Base-by-base conservation (phyloP, 2,888 invertebrate genomes). In the Sphinx pinastri region DNA sequence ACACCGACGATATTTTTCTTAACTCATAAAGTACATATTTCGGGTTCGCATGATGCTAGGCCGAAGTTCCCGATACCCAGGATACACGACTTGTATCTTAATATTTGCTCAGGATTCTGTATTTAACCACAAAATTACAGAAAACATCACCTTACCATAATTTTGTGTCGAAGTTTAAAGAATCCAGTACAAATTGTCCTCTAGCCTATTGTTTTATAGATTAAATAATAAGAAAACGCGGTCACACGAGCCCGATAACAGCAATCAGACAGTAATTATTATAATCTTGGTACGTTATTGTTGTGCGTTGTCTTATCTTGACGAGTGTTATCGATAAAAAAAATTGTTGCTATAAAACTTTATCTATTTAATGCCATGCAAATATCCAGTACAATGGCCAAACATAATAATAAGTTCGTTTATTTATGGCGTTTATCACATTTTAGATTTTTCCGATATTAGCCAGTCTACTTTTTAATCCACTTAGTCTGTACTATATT, bases 251-350 rank as follows among this genome's bases (percentile, higher is more conserved):
- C 67, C 52, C 12, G 58, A 25, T 70, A 71, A 63, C 70, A 71
- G 55, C 10, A 68, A 68, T 59, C 70, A 75, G 72, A 74, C 57
- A 63, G 55, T 57, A 67, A 71, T 55, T 73, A 73, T 73, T 76
- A 58, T 73, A 75, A 79, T 79, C 75, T 67, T 11, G 19, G 19
- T 55, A 1, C 52, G 11, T 75, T 57, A 76, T 75, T 74, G 71
- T 75, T 73, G 75, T 73, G 71, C 71, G 71, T 73, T 70, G 70
- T 72, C 73, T 78, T 78, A 78, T 79, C 80, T 68, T 8, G 31
- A 8, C 59, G 19, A 63, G 49, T 66, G 54, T 72, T 73, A 74
- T 68, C 68, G 70, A 73, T 74, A 71, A 19, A 63, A 57, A 59
- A 67, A 63, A 70, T 74, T 72, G 68, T 73, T 70, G 72, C 70